phyloP scores from a whole-genome alignment of 1,140 invertebrate species.

The Bradysia coprophila region DNA sequence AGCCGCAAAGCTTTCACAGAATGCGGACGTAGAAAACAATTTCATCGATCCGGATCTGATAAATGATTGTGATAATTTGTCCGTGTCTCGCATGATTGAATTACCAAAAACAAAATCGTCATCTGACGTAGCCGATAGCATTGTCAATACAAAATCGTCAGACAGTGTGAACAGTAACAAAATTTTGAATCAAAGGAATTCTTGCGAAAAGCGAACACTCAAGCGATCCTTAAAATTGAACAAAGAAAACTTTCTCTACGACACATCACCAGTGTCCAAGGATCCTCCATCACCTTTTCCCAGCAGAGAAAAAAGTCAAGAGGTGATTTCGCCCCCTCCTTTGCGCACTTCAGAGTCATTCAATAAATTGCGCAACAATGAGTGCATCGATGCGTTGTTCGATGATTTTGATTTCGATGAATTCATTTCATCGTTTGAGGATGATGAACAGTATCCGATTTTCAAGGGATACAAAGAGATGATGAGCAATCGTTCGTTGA shows the following conservation, averaged over 20 bases:
- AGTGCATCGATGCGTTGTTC: slow-evolving; percentile 8
- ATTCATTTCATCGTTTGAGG: slow-evolving; percentile 29
- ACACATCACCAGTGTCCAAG: slow-evolving; percentile 17
- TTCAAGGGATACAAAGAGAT: slow-evolving; percentile 23
- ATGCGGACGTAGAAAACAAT: background rate
- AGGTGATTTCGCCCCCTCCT: background rate
- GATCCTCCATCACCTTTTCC: background rate
- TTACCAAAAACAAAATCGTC: background rate
- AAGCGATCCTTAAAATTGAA: slow-evolving; percentile 20
- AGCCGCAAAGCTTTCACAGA: background rate
- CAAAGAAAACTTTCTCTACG: slow-evolving; percentile 22
- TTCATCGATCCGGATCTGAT: slow-evolving; percentile 22
- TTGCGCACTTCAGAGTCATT: background rate
- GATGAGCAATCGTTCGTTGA: slow-evolving; percentile 16
- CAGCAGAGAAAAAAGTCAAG: background rate
- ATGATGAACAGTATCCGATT: slow-evolving; percentile 21
- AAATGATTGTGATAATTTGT: slow-evolving; percentile 21
- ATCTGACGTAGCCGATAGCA: background rate
- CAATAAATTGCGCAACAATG: background rate
- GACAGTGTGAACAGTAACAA: background rate
- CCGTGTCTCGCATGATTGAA: slow-evolving; percentile 8
- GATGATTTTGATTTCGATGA: slow-evolving; percentile 29
- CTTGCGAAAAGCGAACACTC: slow-evolving; percentile 12
- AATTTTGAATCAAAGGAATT: slow-evolving; percentile 6
- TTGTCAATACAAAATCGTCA: background rate